Conservation (phyloP, 2,888 invertebrate species). For the Cataglyphis livida region DNA sequence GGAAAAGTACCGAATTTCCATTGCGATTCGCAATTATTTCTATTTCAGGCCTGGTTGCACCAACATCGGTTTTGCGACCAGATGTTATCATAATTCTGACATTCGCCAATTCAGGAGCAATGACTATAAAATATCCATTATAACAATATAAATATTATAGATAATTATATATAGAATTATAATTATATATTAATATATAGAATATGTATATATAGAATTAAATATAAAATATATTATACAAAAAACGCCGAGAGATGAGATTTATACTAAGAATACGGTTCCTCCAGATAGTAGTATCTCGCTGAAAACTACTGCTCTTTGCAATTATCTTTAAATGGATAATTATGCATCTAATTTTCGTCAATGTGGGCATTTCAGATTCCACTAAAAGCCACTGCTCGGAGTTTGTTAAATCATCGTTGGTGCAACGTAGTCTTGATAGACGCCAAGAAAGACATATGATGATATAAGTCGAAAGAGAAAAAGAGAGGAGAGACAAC, state of each 20-base stretch:
- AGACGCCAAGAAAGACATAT: constrained; percentile 67
- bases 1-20: constrained; percentile 27
- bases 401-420: background rate
- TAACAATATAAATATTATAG: background rate
- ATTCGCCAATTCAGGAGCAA: constrained; percentile 13
- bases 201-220: too few species aligned
- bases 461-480: constrained; percentile 53
- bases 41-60: background rate
- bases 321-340: background rate
- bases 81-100: background rate
- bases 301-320: background rate
- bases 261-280: background rate
- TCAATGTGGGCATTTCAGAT: background rate
- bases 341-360: constrained; percentile 1
- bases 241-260: background rate
- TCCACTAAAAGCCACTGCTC: constrained; percentile 6
- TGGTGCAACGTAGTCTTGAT: constrained; percentile 52
- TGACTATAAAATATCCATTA: background rate
- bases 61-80: background rate
- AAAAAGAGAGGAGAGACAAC: background rate
- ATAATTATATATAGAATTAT: background rate
- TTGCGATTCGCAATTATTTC: background rate
- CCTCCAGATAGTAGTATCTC: background rate
- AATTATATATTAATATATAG: too few species aligned
- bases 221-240: constrained; percentile 12